phyloP scores from a whole-genome alignment of 2,888 invertebrate species.

The Clunio marinus region DNA sequence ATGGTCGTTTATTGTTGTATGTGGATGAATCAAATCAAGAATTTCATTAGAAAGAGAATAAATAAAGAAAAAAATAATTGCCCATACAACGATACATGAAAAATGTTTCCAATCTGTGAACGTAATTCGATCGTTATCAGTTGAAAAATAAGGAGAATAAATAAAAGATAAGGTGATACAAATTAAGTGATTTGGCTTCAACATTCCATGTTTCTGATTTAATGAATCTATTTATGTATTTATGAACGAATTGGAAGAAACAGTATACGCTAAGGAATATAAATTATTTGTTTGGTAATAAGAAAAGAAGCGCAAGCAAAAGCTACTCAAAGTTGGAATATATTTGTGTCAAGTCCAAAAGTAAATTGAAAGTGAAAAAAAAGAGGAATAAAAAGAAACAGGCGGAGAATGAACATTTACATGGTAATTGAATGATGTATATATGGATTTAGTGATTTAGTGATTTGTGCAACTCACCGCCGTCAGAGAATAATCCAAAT shows the following conservation, averaged over 20 bases:
- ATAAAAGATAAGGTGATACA: constrained; percentile 30
- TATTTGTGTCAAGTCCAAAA: no score
- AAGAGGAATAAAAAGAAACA: not conserved
- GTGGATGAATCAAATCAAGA: constrained; percentile 24
- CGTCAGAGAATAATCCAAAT: not conserved
- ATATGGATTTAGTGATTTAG: not conserved
- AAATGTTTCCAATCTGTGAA: constrained; percentile 13
- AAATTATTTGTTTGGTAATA: not conserved
- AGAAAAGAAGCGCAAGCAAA: not conserved
- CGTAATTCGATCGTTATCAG: constrained; percentile 37
- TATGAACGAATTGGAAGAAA: not conserved
- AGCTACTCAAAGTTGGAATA: no score
- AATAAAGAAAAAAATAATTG: not conserved
- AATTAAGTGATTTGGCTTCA: constrained; percentile 34
- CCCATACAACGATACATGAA: not conserved
- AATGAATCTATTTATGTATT: constrained; percentile 27
- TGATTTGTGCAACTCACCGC: not conserved
- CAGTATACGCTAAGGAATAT: not conserved
- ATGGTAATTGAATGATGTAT: constrained; percentile 15
- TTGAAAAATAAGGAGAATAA: constrained; percentile 20
- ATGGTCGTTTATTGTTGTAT: constrained; percentile 32
- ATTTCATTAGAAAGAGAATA: constrained; percentile 21
- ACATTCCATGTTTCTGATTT: constrained; percentile 26
- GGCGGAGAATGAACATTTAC: not conserved
- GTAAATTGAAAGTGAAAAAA: not conserved